Evolutionary conservation across 2,113 vertebrate genomes (phyloP).

Genomic region (Chamaea fasciata): DNA sequence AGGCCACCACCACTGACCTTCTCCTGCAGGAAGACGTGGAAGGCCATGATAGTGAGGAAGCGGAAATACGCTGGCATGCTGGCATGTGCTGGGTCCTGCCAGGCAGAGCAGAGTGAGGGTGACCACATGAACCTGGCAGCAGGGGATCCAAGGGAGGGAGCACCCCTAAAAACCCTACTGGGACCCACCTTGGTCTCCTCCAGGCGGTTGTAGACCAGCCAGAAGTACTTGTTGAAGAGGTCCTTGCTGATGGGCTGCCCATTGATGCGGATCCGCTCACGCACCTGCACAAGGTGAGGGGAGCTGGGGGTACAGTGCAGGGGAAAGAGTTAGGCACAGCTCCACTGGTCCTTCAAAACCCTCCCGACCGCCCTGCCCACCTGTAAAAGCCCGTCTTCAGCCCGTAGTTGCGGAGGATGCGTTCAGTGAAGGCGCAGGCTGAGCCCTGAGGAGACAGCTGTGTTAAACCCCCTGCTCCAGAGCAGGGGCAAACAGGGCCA

Average conservation of each 20-base stretch:
- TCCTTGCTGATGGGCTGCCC: constrained; percentile 89
- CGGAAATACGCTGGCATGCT: constrained; percentile 92
- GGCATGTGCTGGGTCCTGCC: constrained; percentile 63
- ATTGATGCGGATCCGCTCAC: constrained; percentile 92
- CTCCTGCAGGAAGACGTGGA: constrained; percentile 92
- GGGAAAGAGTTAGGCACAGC: background rate
- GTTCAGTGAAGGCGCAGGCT: constrained; percentile 88
- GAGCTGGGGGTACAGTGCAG: constrained; percentile 72
- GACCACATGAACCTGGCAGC: fast-evolving
- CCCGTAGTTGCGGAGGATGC: constrained; percentile 85
- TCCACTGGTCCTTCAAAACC: background rate
- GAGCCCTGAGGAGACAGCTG: constrained; percentile 63
- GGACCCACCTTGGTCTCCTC: constrained; percentile 84
- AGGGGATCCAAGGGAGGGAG: background rate
- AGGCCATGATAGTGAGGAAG: constrained; percentile 95
- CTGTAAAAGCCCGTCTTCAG: constrained; percentile 96
- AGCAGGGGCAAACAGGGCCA: background rate
- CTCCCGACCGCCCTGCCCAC: constrained; percentile 50
- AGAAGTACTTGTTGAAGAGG: constrained; percentile 93
- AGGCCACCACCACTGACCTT: constrained; percentile 74
- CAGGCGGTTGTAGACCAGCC: constrained; percentile 87
- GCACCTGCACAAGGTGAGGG: constrained; percentile 93
- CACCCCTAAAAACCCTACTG: background rate
- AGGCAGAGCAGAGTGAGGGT: background rate
- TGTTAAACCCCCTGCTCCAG: fast-evolving